Conservation (phyloP, 2,797 vertebrate genomes). For the Pseudochirops corinnae region DNA sequence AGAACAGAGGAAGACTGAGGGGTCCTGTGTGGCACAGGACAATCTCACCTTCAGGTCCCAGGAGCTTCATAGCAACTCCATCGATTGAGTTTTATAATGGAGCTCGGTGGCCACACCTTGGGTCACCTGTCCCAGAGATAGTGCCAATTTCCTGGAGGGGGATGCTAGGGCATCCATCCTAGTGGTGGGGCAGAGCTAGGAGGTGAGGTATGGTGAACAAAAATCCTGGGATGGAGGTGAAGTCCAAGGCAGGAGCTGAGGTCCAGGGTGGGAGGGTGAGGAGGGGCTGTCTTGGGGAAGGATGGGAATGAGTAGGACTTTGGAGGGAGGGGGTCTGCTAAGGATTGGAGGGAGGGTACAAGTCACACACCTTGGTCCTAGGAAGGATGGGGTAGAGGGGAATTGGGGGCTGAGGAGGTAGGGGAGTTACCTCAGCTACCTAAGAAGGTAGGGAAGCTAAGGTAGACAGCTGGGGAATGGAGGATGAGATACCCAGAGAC, state of each 20-base stretch:
- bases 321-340: not conserved
- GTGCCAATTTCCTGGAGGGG: constrained; percentile 71
- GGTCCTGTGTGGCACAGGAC: not conserved
- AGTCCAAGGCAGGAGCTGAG: not conserved
- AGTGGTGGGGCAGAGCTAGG: not conserved
- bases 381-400: not conserved
- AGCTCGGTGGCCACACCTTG: constrained; percentile 62
- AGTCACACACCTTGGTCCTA: not conserved
- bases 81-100: constrained; percentile 68
- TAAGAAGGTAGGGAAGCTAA: constrained; percentile 36
- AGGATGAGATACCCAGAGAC: not conserved
- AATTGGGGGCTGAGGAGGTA: constrained; percentile 51
- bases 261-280: no score
- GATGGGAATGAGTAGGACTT: not conserved
- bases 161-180: not conserved
- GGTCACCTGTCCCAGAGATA: constrained; percentile 38
- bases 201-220: constrained; percentile 1
- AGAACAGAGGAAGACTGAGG: not conserved
- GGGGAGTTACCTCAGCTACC: not conserved
- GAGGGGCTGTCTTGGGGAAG: not conserved
- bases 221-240: not conserved
- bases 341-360: constrained; percentile 22
- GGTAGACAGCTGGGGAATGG: constrained; percentile 71
- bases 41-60: constrained; percentile 74
- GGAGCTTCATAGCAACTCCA: constrained; percentile 41